Evolutionary conservation across 2,113 vertebrate species (phyloP), one percentile per base, ranked within the genome.

Genomic region (Sinocyclocheilus anshuiensis): DNA sequence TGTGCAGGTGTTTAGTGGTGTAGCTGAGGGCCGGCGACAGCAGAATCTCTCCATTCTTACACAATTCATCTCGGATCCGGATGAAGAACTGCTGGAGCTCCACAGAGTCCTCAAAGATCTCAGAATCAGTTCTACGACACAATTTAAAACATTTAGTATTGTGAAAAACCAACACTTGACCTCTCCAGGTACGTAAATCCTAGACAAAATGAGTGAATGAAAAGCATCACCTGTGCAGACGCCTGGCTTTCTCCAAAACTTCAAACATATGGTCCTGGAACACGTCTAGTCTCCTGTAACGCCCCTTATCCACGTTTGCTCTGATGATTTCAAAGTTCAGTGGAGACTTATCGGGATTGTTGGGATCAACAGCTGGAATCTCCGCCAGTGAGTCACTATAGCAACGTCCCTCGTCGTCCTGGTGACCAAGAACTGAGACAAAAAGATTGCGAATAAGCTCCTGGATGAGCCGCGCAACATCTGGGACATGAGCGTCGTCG

Each of bases 211-310:
- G 12, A 77, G 13, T 55, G 22, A n/a, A 42, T n/a, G 26, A 63
- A 42, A 65, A 84, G 24, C 76, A 93, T 93, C 90, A 99, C 98
- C 98, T 96, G 88, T 99, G 98, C 93, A 98, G 94, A 53, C 96
- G 94, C 76, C 98, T 95, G 85, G 98, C 98, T 79, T 99, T 96
- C 91, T 99, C 98, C 88, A 99, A 91, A 74, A 99, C 97, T 92
- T 99, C 98, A 93, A 98, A 99, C 98, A 99, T 99, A 88, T 99
- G 97, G 86, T 99, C 98, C 94, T 99, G 98, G 93, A 99, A 99
- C 79, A 99, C 96, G 45, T 99, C 98, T 75, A 99, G 87, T 83
- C 98, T 95, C 88, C 96, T 96, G 59, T 99, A 99, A 45, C 96
- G 95, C 55, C 96, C 97, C 90, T 94, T 96, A 90, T 99, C 98